Evolutionary conservation across 2,113 vertebrate genomes (phyloP), one percentile per base, ranked within the genome.

Genomic region (Hippolais icterina): DNA sequence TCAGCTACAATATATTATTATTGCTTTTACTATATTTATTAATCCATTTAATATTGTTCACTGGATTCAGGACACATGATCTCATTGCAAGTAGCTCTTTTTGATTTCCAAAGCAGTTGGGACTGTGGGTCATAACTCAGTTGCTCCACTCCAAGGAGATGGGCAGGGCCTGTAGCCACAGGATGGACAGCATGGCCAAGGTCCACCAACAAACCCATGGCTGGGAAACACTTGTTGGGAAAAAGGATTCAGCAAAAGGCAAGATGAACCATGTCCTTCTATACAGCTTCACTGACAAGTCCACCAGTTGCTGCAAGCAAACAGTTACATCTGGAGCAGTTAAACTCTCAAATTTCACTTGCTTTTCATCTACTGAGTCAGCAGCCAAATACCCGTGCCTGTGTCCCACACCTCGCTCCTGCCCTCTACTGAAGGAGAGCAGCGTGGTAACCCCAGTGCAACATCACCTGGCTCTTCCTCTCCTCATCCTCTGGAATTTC

Each of bases 401-500:
- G 23, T 12, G 41, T 71, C 72, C n/a, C 9, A 0, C 41, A 83
- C 72, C 83, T 78, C 68, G 4, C 76, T 90, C 49, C 52, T 83
- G 95, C 87, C 91, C 95, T 94, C 92, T 94, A 2, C 87, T 82
- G 88, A 90, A 71, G 52, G n/a, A 50, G 52, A 70, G 15, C 52
- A 24, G 20, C 1, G 16, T 14, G 35, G 23, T 12, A 61, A 22
- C 44, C 5, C 18, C 12, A 6, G 23, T 9, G 49, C 17, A 28
- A 4, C 56, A 33, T 42, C 77, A 54, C 10, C 70, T 23, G n/a
- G 7, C 16, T 33, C 11, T 3, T 15, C 44, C 69, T 49, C 42
- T 14, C 59, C 21, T 28, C 37, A 5, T 11, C 6, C 50, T 41
- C 60, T 21, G 5, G 1, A 21, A 65, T 80, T 71, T 44, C 47